phyloP scores from a whole-genome alignment of 2,888 invertebrate genomes.

The Drosophila meridionalis region DNA sequence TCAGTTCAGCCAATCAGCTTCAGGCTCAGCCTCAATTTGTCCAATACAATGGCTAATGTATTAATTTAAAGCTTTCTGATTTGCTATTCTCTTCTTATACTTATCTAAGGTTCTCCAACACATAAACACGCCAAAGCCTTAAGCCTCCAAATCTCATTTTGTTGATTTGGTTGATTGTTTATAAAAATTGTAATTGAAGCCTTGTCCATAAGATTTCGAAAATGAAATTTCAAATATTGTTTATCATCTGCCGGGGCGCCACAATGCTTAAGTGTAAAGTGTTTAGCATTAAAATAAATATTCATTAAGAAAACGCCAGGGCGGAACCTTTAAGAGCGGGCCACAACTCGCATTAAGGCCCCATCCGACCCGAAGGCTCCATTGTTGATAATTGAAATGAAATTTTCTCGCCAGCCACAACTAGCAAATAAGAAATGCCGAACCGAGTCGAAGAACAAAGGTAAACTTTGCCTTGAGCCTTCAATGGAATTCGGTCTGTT shows the following conservation, averaged over 20 bases:
- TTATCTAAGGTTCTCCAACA: not conserved
- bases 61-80: not conserved
- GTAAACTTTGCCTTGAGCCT: constrained; percentile 65
- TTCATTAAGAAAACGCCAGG: constrained; percentile 18
- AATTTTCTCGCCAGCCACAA: constrained; percentile 49
- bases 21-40: not conserved
- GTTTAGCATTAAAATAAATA: constrained; percentile 26
- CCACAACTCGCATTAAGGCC: constrained; percentile 46
- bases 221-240: constrained; percentile 4
- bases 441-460: constrained; percentile 53
- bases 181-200: not conserved
- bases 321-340: constrained; percentile 31
- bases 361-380: constrained; percentile 30
- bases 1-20: not conserved
- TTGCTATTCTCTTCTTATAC: not conserved
- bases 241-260: constrained; percentile 1
- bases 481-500: constrained; percentile 27
- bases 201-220: not conserved
- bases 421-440: constrained; percentile 17
- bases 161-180: not conserved
- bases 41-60: not conserved
- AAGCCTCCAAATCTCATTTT: not conserved
- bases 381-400: constrained; percentile 73
- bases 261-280: constrained; percentile 7
- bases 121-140: not conserved